Conservation (phyloP, 2,113 vertebrate genomes). For the Campylomormyrus numenius region DNA sequence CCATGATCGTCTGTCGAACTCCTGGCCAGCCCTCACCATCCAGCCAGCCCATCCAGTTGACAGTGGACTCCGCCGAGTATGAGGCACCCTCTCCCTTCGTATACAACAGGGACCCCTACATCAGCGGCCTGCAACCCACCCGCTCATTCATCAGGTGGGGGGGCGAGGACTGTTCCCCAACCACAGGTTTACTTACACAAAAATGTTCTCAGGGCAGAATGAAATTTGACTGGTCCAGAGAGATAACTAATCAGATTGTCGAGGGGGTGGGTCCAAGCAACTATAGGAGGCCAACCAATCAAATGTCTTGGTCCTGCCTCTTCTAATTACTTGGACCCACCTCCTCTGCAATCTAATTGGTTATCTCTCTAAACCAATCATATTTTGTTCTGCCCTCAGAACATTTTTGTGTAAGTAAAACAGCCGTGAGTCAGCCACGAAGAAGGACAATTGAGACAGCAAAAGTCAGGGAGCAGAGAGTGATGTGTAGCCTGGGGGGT, state of each 20-base stretch:
- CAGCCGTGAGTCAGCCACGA: no score
- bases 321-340: no score
- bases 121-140: constrained; percentile 77
- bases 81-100: constrained; percentile 60
- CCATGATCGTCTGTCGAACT: constrained; percentile 73
- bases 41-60: constrained; percentile 65
- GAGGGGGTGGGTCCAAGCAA: no score
- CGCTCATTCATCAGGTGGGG: constrained; percentile 91
- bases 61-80: constrained; percentile 71
- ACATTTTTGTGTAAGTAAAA: no score
- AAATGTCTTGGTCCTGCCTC: no score
- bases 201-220: neutral
- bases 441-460: neutral
- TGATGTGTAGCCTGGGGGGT: constrained; percentile 2
- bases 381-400: no score
- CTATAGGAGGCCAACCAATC: no score
- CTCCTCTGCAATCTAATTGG: no score
- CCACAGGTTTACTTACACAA: neutral
- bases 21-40: constrained; percentile 62
- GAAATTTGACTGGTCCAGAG: no score
- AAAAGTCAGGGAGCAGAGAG: constrained; percentile 2
- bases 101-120: constrained; percentile 79
- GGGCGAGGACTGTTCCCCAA: neutral
- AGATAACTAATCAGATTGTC: no score
- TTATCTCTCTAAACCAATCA: no score